Conservation (phyloP, 2,888 invertebrate species). For the Polydrusus tereticollis region DNA sequence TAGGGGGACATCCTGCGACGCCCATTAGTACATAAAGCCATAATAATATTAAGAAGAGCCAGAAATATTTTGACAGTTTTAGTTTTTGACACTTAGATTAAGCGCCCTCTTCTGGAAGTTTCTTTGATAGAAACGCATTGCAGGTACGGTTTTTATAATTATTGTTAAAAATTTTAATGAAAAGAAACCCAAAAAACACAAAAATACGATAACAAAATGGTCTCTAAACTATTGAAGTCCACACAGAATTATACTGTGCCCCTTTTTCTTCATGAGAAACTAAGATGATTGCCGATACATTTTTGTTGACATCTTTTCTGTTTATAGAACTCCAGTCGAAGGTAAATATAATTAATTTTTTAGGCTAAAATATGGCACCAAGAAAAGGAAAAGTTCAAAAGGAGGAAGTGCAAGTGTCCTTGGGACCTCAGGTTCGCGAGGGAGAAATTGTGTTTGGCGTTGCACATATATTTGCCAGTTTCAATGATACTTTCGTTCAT, state of each 20-base stretch:
- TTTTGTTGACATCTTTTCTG: slow-evolving; percentile 7
- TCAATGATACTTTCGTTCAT: slow-evolving; percentile 99
- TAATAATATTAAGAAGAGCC: neutral
- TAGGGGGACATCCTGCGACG: too few relatives aligned
- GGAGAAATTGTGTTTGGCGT: slow-evolving; percentile 99
- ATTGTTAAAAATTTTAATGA: neutral
- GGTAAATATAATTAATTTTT: slow-evolving; percentile 19
- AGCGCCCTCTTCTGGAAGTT: slow-evolving; percentile 20
- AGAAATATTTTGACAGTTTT: neutral
- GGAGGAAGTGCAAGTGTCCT: slow-evolving; percentile 96
- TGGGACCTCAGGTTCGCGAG: slow-evolving; percentile 96
- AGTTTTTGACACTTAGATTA: neutral
- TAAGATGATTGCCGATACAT: slow-evolving; percentile 8
- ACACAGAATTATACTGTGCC: neutral
- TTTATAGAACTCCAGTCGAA: neutral
- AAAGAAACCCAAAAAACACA: neutral
- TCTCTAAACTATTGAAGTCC: too few relatives aligned
- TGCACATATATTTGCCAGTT: slow-evolving; percentile 99
- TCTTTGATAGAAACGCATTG: slow-evolving; percentile 17
- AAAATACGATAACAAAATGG: neutral
- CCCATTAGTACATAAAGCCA: neutral
- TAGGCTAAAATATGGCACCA: slow-evolving; percentile 84
- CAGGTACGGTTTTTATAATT: slow-evolving; percentile 9
- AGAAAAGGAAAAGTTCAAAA: slow-evolving; percentile 97
- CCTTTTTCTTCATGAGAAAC: neutral